phyloP scores from a whole-genome alignment of 2,797 vertebrate species.

The Oreortyx pictus region DNA sequence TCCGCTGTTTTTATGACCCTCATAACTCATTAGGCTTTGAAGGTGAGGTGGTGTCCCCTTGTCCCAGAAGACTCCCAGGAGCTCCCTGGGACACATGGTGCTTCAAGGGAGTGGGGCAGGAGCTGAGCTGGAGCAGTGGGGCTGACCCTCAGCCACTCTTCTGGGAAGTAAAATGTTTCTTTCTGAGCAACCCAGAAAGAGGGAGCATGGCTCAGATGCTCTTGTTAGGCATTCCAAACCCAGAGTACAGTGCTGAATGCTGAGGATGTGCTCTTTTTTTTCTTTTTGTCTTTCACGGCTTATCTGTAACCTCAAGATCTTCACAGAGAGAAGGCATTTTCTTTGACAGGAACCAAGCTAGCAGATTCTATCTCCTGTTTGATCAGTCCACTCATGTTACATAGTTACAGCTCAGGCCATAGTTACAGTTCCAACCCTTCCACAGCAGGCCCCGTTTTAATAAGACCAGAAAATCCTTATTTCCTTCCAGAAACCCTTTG shows the following conservation, averaged over 20 bases:
- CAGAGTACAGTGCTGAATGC: not conserved
- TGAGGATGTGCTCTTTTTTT: not conserved
- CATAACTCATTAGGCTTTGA: not conserved
- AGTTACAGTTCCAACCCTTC: not conserved
- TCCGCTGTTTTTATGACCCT: not conserved
- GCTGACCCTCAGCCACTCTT: not conserved
- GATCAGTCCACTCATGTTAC: not conserved
- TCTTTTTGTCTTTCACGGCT: not conserved
- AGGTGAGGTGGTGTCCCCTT: not conserved
- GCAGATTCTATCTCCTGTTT: not conserved
- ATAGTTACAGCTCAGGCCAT: not conserved
- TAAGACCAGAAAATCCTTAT: not conserved
- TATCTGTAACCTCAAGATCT: not conserved
- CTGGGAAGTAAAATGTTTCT: not conserved
- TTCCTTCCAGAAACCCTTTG: not conserved
- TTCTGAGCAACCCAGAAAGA: not conserved
- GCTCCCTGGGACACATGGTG: accelerated
- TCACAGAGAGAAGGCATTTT: not conserved
- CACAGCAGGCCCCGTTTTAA: not conserved
- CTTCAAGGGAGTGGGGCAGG: not conserved
- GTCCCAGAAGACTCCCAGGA: not conserved
- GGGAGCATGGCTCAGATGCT: not conserved
- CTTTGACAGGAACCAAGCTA: not conserved
- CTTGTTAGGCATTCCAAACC: not conserved
- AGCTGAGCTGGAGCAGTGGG: not conserved